Evolutionary conservation across 2,797 vertebrate species (phyloP), one percentile per base, ranked within the genome.

Genomic region (Danio albolineatus): DNA sequence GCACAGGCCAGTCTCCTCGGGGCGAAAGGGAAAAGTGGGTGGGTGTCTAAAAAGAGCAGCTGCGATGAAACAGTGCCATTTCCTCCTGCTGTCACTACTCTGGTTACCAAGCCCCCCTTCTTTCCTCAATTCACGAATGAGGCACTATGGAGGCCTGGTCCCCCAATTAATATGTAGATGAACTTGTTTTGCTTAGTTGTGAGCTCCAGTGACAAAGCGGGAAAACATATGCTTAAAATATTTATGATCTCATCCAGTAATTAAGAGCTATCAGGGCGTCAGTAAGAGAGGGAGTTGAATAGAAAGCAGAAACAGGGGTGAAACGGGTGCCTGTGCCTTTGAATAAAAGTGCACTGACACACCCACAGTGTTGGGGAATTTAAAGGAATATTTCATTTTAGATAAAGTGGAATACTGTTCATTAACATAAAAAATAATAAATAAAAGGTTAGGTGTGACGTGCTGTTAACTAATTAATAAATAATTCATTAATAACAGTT

Each of bases 191-290:
- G 90, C 88, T 93, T 94, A 93, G 92, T 93, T 93, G 93, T 90
- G 81, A 87, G 91, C 90, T 92, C 87, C 93, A 94, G 89, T 92
- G 93, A 91, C 91, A 91, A 92, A 91, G 91, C 88, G 91, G 90
- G 93, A 93, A 96, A 95, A 92, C 94, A 95, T 94, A 95, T 93
- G 92, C 90, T 92, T 93, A 91, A 95, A 94, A 94, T 94, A 94
- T 92, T 94, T 91, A 92, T 94, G 91, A 93, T 91, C 84, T 89
- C 85, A 89, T 73, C 80, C 87, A 82, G 84, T 87, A 87, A 90
- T 90, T 93, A 88, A 89, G 83, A 90, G 84, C 77, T 85, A 87
- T 65, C 10, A 77, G 79, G 56, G 62, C 67, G 54, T 79, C 81
- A 60, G 28, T 60, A 73, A 72, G 39, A 14, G 60, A 51, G 43